These are phyloP conservation scores for Penaeus japonicus DNA, from an alignment of 1,140 invertebrate genomes.

Conservation along the genomic window DNA sequence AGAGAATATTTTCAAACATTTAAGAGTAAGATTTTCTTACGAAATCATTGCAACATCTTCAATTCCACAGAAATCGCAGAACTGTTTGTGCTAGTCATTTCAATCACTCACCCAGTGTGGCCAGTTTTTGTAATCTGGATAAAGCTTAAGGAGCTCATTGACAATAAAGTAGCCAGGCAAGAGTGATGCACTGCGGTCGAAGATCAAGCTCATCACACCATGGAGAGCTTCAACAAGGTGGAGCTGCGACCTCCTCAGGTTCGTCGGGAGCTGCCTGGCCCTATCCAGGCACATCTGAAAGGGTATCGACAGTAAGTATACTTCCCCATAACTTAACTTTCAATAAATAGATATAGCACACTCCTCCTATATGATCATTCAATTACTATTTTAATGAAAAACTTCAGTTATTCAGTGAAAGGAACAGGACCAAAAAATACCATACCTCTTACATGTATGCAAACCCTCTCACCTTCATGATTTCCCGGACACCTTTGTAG, in stretches of 20 bases:
- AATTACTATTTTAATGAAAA: too few relatives aligned
- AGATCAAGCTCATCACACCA: conserved; percentile 85
- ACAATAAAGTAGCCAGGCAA: conserved; percentile 94
- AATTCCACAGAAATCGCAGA: too few relatives aligned
- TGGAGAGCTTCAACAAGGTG: conserved; percentile 82
- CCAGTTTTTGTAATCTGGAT: conserved; percentile 80
- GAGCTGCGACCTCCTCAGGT: conserved; percentile 78
- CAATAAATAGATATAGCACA: not conserved
- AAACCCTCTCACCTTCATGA: conserved; percentile 77
- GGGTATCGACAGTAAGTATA: conserved; percentile 61
- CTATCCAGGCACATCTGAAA: conserved; percentile 83
- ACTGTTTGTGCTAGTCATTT: too few relatives aligned
- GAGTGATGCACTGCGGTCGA: conserved; percentile 90
- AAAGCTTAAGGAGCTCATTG: conserved; percentile 90
- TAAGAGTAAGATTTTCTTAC: too few relatives aligned
- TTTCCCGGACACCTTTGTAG: conserved; percentile 92
- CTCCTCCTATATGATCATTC: not conserved
- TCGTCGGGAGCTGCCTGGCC: conserved; percentile 78
- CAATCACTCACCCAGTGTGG: conserved; percentile 84
- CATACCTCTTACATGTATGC: not conserved
- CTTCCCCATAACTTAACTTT: not conserved
- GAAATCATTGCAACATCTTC: too few relatives aligned
- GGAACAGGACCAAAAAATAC: not conserved
- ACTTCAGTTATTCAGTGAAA: too few relatives aligned
- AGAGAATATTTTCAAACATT: too few relatives aligned